Base-by-base conservation (phyloP, 2,888 invertebrate species). In the Platycheirus albimanus region DNA sequence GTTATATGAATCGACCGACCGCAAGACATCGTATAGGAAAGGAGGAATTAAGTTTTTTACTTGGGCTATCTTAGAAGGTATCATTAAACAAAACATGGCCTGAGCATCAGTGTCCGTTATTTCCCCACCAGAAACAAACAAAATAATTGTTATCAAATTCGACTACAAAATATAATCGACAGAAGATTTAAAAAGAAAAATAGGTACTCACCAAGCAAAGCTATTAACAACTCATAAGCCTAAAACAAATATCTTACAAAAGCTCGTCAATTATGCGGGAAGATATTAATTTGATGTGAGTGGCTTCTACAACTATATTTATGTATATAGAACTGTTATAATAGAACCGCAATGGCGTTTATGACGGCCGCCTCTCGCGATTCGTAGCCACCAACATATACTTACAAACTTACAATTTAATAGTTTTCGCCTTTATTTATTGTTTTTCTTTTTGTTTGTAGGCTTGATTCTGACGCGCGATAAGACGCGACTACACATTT, bases 331-430 rank as follows among this genome's bases (percentile, higher is more conserved):
- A 49, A 54, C 63, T 52, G 45, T 38, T 43, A 36, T 33, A 3
- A 8, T 33, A 33, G 30, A 6, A 28, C 51, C 71, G 45, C 58
- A 77, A 77, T 71, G 77, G 77, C 71, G 77, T 70, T 70, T 70
- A 58, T 56, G 66, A 28, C 38, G 13, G 30, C 24, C 30, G 41
- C 11, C 43, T 36, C 24, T 49, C 11, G 52, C 52, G 28, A 38
- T 56, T 11, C 58, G 33, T 41, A 71, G 49, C 49, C 56, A 56
- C 49, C 56, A 63, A 58, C 64, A 77, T 64, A 71, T 20, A 11
- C 19, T n/a, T 51, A 64, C 70, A 51, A 77, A 11, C 19, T n/a
- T 51, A 64, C 70, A 51, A 77, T 70, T 71, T 77, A 49, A 64
- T n/a, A n/a, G n/a, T 64, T 70, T 70, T 70, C 54, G 2, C 52